A percentile compares a stretch with the other conserved stretches of the same genome.
Conservation (phyloP, 2,888 invertebrate species). For the Nomada flava region DNA sequence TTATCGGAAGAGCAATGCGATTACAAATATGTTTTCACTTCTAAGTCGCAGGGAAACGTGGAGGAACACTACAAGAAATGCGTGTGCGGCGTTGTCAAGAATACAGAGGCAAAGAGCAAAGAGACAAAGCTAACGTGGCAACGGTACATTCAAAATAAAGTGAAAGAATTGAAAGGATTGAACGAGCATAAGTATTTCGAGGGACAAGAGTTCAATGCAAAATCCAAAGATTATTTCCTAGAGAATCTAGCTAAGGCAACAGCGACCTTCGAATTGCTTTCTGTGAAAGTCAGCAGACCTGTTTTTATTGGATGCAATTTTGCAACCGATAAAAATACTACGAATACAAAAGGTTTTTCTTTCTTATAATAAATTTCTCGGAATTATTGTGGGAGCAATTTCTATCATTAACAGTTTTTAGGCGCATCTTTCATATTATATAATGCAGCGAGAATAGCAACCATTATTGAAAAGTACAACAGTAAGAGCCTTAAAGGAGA, state of each 20-base stretch:
- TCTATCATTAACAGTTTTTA: slow-evolving; percentile 74
- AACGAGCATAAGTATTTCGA: slow-evolving; percentile 89
- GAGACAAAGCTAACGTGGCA: slow-evolving; percentile 84
- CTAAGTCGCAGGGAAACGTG: slow-evolving; percentile 83
- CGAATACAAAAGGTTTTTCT: slow-evolving; percentile 86
- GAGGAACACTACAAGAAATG: slow-evolving; percentile 76
- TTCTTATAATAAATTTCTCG: neutral
- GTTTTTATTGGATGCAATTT: slow-evolving; percentile 85
- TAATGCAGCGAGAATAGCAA: slow-evolving; percentile 90
- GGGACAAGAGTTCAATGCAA: slow-evolving; percentile 84
- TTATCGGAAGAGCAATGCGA: slow-evolving; percentile 76
- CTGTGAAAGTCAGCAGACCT: slow-evolving; percentile 88
- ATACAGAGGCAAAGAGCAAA: slow-evolving; percentile 86
- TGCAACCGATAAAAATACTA: slow-evolving; percentile 80
- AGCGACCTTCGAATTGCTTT: slow-evolving; percentile 88
- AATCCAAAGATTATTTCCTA: slow-evolving; percentile 84
- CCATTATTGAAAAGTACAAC: slow-evolving; percentile 88
- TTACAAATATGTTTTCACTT: slow-evolving; percentile 81
- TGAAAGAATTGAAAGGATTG: slow-evolving; percentile 63
- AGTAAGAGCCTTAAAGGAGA: slow-evolving; percentile 85
- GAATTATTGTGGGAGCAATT: slow-evolving; percentile 10
- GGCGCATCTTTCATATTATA: slow-evolving; percentile 91
- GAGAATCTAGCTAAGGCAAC: slow-evolving; percentile 88
- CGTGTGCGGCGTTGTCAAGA: slow-evolving; percentile 87
- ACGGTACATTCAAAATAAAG: slow-evolving; percentile 83